Evolutionary conservation across 2,113 vertebrate species (phyloP), one percentile per base, ranked within the genome.

Genomic region (Notechis scutatus): DNA sequence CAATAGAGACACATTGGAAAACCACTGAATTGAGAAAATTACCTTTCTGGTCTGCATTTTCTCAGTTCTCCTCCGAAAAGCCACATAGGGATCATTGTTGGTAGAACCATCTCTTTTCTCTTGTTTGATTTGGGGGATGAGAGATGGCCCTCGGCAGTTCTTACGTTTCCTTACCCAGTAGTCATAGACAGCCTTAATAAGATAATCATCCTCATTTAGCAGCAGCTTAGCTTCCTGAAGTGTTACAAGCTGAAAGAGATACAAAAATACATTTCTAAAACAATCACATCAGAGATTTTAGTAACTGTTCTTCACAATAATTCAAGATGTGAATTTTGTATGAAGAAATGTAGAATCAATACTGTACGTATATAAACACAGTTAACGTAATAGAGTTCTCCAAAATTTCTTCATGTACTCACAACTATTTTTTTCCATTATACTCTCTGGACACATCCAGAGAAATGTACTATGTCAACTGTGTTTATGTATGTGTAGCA

Each of bases 21-120:
- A 47, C n/a, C 54, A 20, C 8, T 54, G 42, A 45, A 85, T 2
- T 85, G 85, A 0, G 4, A 24, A 6, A 14, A 90, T 97, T 96
- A 99, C 99, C 98, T 99, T 99, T 96, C 99, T 98, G 9, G 99
- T 99, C 97, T 99, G 99, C 99, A 99, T 99, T 97, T 99, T 99
- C 97, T 99, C 99, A 0, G 99, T 99, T 94, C 99, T 98, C 90
- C 99, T 98, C 24, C 99, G 97, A 97, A 99, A 99, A 95, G 99
- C 99, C 96, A 99, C 99, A 1, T 99, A 99, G 45, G 99, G 98
- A 90, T 99, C 98, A 0, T 97, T 98, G 97, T 99, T 99, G 94
- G 98, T 99, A 93, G 98, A 99, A n/a, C 99, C 99, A n/a, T 99
- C 99, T 92, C 99, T 97, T 96, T 98, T 99, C 92, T 99, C 99